Evolutionary conservation across 1,140 invertebrate species (phyloP), one percentile per base, ranked within the genome.

Genomic region (Drosophila pachea): DNA sequence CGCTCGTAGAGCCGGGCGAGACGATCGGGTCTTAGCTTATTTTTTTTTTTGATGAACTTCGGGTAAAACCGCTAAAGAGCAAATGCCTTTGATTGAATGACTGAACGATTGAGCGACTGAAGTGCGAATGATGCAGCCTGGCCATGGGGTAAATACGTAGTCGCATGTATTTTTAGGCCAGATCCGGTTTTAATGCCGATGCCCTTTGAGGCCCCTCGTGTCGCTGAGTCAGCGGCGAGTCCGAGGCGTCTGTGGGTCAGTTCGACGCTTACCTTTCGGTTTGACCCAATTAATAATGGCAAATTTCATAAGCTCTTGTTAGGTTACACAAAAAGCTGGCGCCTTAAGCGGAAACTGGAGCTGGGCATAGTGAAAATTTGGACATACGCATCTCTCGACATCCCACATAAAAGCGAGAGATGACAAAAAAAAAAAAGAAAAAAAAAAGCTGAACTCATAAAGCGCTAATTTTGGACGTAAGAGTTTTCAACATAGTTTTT

Each of bases 211-310:
- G 56, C 49, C 38, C 40, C 38, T 67, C 22, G 36, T 36, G 45
- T 53, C 12, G 64, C 45, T 68, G 53, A 68, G 42, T 68, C 66
- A 68, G 50, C 40, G 35, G 29, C 29, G 53, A 43, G 33, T 59
- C 50, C 55, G 22, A 22, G 22, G 22, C 71, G 22, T 47, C 55
- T 64, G 67, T 76, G 56, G 69, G 74, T 74, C 53, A 66, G 53
- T 58, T 74, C 45, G 59, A 60, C 62, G 49, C 75, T 76, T 16
- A 14, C 47, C 45, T 63, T 63, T 45, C 68, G 70, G 50, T 43
- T 43, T 84, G 79, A 84, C 79, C 79, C 81, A 84, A 84, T 84
- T 84, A 78, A 70, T 84, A 76, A 82, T 76, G 82, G 78, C 78
- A 65, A 70, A 78, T 82, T 82, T 66, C 78, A 78, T 72, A 82